Base-by-base conservation (phyloP, 2,888 invertebrate genomes). In the Lysandra bellargus region DNA sequence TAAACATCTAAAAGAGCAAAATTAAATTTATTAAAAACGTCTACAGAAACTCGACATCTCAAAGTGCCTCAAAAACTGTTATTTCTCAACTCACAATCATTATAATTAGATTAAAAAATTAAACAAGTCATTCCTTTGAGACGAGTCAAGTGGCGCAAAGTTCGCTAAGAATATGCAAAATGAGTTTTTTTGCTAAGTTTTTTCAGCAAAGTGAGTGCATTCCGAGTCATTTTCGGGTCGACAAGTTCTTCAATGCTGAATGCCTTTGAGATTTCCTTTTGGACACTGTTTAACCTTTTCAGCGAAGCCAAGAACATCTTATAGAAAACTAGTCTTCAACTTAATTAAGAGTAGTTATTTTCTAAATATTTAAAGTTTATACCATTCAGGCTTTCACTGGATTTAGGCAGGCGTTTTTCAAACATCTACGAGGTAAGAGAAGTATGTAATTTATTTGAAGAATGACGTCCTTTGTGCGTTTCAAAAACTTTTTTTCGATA, bases 21-120 rank as follows among this genome's bases (percentile, higher is more conserved):
- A 69, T 69, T 69, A 5, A 69, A 69, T 69, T 69, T 14, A 69
- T 69, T 69, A 69, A 69, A 69, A 69, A 75, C 44, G 49, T 75
- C 75, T 44, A 23, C 49, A 49, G 49, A 75, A 75, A 49, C 49
- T 75, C 75, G 49, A 75, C 75, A 49, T 44, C 49, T 75, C 75
- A 44, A 30, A 75, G 75, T 75, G 69, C 69, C 30, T 75, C 75
- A 75, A 76, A 76, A 53, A 76, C 76, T 69, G 76, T 76, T 76
- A 76, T 33, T 76, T 76, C 57, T 76, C 75, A 57, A 53, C 53
- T 76, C 53, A 53, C 76, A 76, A 76, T 76, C 76, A 76, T 76
- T 76, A 23, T 76, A 76, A 76, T 76, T 76, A 76, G 76, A 76
- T 76, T 76, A 76, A 76, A 76, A 76, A 53, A 76, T 76, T 76